phyloP scores from a whole-genome alignment of 1,140 invertebrate genomes.

The Hycleus cichorii region DNA sequence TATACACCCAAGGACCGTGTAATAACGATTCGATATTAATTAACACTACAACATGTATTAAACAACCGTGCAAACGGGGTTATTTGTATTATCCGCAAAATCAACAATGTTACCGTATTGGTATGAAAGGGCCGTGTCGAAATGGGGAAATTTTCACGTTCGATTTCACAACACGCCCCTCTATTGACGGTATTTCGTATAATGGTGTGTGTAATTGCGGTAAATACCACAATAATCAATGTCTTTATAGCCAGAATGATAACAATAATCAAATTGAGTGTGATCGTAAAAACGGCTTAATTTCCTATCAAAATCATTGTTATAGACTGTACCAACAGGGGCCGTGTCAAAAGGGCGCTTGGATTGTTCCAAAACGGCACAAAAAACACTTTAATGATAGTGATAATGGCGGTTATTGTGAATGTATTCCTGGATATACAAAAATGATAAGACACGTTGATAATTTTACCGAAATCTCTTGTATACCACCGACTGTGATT shows the following conservation, averaged over 20 bases:
- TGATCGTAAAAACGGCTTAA: conserved; percentile 51
- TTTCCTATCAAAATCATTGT: conserved; percentile 55
- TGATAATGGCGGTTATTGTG: conserved; percentile 50
- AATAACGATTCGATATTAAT: conserved; percentile 55
- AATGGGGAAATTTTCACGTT: conserved; percentile 64
- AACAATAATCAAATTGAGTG: conserved; percentile 43
- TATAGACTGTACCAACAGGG: conserved; percentile 65
- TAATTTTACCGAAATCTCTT: conserved; percentile 26
- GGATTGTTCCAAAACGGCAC: conserved; percentile 53
- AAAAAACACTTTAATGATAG: conserved; percentile 36
- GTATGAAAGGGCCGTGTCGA: conserved; percentile 62
- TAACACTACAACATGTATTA: conserved; percentile 51
- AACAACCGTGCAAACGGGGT: conserved; percentile 62
- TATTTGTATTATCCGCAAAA: conserved; percentile 65
- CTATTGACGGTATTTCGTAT: conserved; percentile 70
- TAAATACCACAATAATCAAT: conserved; percentile 25
- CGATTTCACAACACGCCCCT: conserved; percentile 65
- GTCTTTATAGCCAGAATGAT: conserved; percentile 17
- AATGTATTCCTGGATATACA: conserved; percentile 63
- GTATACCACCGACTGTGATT: conserved; percentile 45
- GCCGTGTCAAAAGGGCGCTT: conserved; percentile 63
- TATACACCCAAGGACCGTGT: conserved; percentile 71
- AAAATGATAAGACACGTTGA: conserved; percentile 32
- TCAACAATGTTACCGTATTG: conserved; percentile 66
- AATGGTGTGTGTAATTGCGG: conserved; percentile 69